Base-by-base conservation (phyloP, 2,888 invertebrate species). In the Drosophila flavopinicola region DNA sequence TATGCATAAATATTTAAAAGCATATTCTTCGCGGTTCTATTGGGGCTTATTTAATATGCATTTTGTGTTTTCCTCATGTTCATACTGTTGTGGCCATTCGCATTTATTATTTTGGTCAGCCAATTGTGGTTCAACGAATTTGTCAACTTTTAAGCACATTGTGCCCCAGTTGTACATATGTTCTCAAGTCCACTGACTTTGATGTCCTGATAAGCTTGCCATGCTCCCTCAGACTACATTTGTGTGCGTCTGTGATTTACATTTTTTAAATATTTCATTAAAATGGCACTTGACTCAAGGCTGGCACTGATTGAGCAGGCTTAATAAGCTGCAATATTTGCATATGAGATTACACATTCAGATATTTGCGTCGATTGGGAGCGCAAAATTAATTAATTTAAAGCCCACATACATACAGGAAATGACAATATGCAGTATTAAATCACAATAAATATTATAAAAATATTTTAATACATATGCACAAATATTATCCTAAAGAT, bases 1-100 rank as follows among this genome's bases (percentile, higher is more conserved):
- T 25, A 23, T 38, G 15, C 52, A 64, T 78, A 56, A 78, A 78
- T 79, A 79, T 66, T 73, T 69, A 35, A 45, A 44, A 45, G 27
- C 35, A 41, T 61, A 44, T 60, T 53, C 52, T 48, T 13, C 37
- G 61, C 23, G 60, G 37, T 27, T 35, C 5, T 17, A 10, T 6
- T n/a, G 3, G 25, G 37, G 48, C 38, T 35, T 17, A 47, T 78
- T 66, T 48, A 51, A 72, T 47, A 66, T 51, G 6, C 20, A 54
- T 51, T 70, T 66, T 15, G 5, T 6, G 10, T 23, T 30, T 48
- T 20, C 9, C 20, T 25, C n/a, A 13, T 42, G 7, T 48, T 45
- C 30, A 32, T 20, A 27, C 25, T 35, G 25, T 0, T 33, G 49
- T n/a, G 25, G 20, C 5, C 45, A 45, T 48, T 38, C 7, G 5